A percentile compares a stretch with the other conserved stretches of the same genome.
These are phyloP conservation scores for Magallana angulata DNA, from an alignment of 1,140 invertebrate species.

Conservation along the genomic window DNA sequence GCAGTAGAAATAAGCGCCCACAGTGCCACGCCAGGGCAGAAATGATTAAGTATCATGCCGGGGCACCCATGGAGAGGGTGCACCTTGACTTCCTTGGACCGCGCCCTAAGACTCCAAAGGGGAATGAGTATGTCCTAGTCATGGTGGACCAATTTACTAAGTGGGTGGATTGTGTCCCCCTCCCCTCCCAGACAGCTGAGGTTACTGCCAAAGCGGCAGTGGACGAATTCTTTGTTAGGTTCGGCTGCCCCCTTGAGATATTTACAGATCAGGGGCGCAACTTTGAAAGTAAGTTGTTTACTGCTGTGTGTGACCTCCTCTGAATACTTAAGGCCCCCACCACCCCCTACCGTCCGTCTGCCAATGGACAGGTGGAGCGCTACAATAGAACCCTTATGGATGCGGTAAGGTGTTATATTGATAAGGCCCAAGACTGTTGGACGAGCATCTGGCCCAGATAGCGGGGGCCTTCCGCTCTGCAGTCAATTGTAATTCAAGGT, in stretches of 20 bases:
- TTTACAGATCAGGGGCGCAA: conserved; percentile 48
- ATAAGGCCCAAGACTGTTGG: neutral
- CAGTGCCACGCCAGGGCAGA: neutral
- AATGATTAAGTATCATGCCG: neutral
- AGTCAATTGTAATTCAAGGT: neutral
- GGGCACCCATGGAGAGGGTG: conserved; percentile 53
- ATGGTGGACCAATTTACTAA: conserved; percentile 58
- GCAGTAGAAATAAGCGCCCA: neutral
- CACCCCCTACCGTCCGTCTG: conserved; percentile 48
- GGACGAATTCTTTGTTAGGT: conserved; percentile 41
- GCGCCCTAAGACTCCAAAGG: neutral
- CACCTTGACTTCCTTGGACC: conserved; percentile 47
- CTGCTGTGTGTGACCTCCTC: neutral
- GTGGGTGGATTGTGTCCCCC: conserved; percentile 52
- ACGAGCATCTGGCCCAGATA: conserved; percentile 8
- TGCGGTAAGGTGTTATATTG: conserved; percentile 39
- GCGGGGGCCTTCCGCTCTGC: neutral
- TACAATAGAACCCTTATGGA: conserved; percentile 49
- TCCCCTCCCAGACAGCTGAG: conserved; percentile 48
- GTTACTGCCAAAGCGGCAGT: conserved; percentile 38
- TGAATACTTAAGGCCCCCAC: conserved; percentile 38
- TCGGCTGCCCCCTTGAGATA: conserved; percentile 46
- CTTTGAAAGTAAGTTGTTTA: conserved; percentile 24
- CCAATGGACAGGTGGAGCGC: conserved; percentile 36
- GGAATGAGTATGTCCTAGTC: conserved; percentile 47